These are phyloP conservation scores for Zosterops lateralis DNA, from an alignment of 2,113 vertebrate genomes.

Conservation along the genomic window DNA sequence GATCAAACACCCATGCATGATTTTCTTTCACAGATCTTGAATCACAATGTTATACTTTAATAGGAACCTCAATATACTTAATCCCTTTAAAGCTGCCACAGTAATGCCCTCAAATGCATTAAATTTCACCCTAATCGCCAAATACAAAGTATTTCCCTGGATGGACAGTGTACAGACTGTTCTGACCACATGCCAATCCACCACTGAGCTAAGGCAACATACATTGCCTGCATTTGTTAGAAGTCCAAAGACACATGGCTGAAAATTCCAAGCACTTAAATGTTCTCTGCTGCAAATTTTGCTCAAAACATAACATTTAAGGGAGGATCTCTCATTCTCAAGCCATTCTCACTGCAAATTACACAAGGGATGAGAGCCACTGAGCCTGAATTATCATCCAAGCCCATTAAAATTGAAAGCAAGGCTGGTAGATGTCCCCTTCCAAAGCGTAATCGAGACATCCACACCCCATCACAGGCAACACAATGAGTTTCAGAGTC, in stretches of 20 bases:
- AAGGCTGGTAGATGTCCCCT: background rate
- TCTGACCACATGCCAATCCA: constrained; percentile 25
- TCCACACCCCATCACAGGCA: background rate
- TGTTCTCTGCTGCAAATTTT: background rate
- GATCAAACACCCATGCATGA: constrained; percentile 68
- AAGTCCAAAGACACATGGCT: background rate
- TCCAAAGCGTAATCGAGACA: background rate
- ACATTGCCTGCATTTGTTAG: background rate
- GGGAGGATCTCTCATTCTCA: background rate
- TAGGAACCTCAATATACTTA: constrained; percentile 60
- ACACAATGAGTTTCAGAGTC: background rate
- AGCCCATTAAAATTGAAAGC: background rate
- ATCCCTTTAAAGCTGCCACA: constrained; percentile 59
- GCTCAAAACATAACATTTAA: background rate
- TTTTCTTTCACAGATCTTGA: constrained; percentile 70
- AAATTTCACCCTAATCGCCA: constrained; percentile 45
- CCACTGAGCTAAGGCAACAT: background rate
- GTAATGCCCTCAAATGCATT: constrained; percentile 57
- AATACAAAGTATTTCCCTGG: constrained; percentile 38
- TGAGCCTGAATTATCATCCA: background rate
- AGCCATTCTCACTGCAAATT: background rate
- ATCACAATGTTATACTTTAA: constrained; percentile 67
- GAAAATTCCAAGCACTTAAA: background rate
- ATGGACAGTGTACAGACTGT: background rate
- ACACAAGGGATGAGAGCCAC: background rate